phyloP scores from a whole-genome alignment of 2,797 vertebrate species.

The Betta splendens region DNA sequence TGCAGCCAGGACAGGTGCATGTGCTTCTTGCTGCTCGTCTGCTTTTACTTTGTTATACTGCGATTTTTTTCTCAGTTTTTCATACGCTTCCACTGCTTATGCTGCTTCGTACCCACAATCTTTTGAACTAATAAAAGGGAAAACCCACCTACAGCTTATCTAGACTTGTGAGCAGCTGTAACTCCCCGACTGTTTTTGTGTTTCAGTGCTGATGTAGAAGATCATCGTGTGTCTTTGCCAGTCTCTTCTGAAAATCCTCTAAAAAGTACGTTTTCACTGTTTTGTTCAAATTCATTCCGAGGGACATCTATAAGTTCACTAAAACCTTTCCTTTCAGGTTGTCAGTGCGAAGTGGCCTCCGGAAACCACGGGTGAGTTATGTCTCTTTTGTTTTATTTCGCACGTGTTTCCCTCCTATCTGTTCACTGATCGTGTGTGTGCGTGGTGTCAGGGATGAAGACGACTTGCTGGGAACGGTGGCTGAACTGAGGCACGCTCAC shows the following conservation, averaged over 20 bases:
- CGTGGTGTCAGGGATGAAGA: conserved; percentile 66
- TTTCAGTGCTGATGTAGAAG: conserved; percentile 67
- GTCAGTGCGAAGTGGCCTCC: conserved; percentile 59
- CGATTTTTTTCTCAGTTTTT: no score
- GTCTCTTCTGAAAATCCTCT: conserved; percentile 52
- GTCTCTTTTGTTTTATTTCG: conserved; percentile 7
- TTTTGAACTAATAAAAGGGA: no score
- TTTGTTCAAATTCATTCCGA: conserved; percentile 11
- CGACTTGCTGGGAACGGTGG: conserved; percentile 69
- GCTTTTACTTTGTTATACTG: no score
- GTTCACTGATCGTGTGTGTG: conserved; percentile 16
- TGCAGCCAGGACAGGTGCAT: conserved; percentile 77
- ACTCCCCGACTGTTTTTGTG: conserved; percentile 21
- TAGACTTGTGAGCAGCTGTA: neutral
- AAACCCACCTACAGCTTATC: no score
- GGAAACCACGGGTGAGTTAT: conserved; percentile 65
- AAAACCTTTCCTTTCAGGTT: conserved; percentile 59
- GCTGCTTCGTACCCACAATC: no score
- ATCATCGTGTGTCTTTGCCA: conserved; percentile 45
- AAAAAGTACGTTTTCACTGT: conserved; percentile 60
- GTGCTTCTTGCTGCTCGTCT: neutral
- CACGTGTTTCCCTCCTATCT: conserved; percentile 12
- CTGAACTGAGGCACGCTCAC: conserved; percentile 75
- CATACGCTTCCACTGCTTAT: no score
- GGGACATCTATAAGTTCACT: conserved; percentile 11